A percentile compares a stretch with the other conserved stretches of the same genome.
These are phyloP conservation scores for Takifugu flavidus DNA, from an alignment of 2,113 vertebrate genomes.

Conservation along the genomic window DNA sequence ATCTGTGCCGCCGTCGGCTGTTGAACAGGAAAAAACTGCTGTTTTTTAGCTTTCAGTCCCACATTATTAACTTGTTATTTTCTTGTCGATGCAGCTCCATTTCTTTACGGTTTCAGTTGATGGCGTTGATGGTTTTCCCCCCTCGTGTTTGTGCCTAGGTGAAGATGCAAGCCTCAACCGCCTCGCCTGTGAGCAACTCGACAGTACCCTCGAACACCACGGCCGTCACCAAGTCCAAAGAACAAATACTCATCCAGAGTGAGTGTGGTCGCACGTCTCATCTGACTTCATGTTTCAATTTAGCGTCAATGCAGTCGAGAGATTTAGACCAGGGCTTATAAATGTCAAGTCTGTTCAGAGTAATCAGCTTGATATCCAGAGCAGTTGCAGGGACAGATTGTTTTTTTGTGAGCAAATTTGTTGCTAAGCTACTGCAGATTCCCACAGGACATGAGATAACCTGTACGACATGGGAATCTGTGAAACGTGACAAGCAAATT, in stretches of 20 bases:
- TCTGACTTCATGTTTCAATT: neutral
- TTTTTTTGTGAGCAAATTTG: neutral
- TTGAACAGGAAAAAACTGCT: too few species aligned
- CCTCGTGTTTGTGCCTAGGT: conserved; percentile 35
- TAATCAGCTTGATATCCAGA: conserved; percentile 8
- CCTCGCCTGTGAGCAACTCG: conserved; percentile 57
- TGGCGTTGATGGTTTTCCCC: too few species aligned
- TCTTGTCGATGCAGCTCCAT: neutral
- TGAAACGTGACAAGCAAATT: neutral
- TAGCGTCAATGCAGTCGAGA: neutral
- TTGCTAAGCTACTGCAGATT: conserved; percentile 22
- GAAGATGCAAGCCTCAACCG: conserved; percentile 73
- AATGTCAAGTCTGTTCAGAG: conserved; percentile 11
- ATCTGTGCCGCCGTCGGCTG: too few species aligned
- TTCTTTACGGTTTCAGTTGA: neutral
- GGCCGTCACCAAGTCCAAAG: conserved; percentile 61
- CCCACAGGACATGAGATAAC: conserved; percentile 1
- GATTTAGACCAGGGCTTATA: neutral
- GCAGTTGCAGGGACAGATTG: conserved; percentile 44
- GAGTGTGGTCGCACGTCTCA: conserved; percentile 22
- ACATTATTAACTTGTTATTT: neutral
- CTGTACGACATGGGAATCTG: neutral
- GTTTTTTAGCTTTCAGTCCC: too few species aligned
- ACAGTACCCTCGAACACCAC: conserved; percentile 46
- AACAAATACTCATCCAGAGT: conserved; percentile 79